phyloP scores from a whole-genome alignment of 2,797 vertebrate species.

The Xenentodon cancila region DNA sequence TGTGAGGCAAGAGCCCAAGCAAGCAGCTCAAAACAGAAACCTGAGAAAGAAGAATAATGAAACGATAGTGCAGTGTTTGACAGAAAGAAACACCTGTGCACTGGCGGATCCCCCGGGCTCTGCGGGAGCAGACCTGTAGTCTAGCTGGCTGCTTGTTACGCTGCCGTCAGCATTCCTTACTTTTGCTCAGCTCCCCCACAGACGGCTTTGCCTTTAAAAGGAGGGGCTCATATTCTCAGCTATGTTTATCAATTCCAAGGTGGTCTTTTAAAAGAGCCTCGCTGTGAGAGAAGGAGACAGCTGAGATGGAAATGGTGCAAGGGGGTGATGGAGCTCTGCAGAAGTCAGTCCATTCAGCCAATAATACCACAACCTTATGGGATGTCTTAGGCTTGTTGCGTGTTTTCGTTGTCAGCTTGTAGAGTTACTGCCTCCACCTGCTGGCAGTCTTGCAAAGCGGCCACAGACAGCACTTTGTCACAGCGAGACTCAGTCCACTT shows the following conservation, averaged over 20 bases:
- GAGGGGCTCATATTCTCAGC: constrained; percentile 83
- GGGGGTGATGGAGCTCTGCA: constrained; percentile 54
- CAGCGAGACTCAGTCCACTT: background rate
- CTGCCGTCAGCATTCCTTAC: constrained; percentile 80
- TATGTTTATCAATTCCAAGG: constrained; percentile 83
- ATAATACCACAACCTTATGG: constrained; percentile 52
- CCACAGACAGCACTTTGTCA: background rate
- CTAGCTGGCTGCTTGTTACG: constrained; percentile 61
- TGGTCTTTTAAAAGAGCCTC: constrained; percentile 74
- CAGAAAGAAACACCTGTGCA: constrained; percentile 24
- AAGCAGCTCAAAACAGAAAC: constrained; percentile 1
- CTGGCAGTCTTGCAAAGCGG: constrained; percentile 15
- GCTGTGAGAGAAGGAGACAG: constrained; percentile 61
- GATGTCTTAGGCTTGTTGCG: constrained; percentile 36
- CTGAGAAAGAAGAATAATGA: background rate
- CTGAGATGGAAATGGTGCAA: constrained; percentile 72
- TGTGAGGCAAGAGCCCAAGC: background rate
- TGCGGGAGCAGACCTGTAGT: constrained; percentile 20
- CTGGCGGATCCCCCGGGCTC: constrained; percentile 1
- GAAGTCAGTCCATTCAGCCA: constrained; percentile 58
- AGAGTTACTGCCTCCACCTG: constrained; percentile 51
- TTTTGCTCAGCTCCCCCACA: constrained; percentile 56
- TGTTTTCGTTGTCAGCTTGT: constrained; percentile 17
- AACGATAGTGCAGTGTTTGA: constrained; percentile 10
- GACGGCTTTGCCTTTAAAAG: constrained; percentile 82